Evolutionary conservation across 1,140 invertebrate species (phyloP), one percentile per base, ranked within the genome.

Genomic region (Melanaphis sacchari): DNA sequence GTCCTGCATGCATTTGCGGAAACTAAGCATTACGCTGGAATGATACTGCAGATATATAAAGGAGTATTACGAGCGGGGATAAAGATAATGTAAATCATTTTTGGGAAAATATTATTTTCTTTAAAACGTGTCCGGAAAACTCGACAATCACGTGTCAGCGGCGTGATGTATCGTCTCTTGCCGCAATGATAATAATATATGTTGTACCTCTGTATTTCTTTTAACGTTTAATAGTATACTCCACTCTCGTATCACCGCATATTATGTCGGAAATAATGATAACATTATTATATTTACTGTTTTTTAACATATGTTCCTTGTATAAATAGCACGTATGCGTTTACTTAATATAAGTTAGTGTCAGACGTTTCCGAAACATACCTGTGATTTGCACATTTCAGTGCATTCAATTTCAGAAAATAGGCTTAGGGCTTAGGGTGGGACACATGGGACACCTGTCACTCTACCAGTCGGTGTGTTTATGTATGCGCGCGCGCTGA

Each of bases 101-200:
- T 26, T 40, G 82, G 82, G 41, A 87, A 87, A 87, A 87, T 43
- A 85, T 85, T 87, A 87, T 87, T 46, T 87, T 87, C 40, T 87
- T 43, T 43, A 41, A 87, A 26, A 41, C 31, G 26, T 4, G 31
- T 43, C 84, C 41, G 41, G 84, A 87, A 84, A 41, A 84, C 24
- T 24, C 82, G 22, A 40, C 82, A 26, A 84, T 40, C 22, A 84
- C 38, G 22, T 8, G 82, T 40, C 38, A 1, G 24, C 82, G 22
- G 36, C 38, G 24, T 24, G 3, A 41, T 84, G 41, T 26, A 84
- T 82, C 38, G 22, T 26, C 24, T 22, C 38, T 24, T 40, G 24
- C 26, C 26, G 24, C n/a, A n/a, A 15, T n/a, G 59, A 18, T 76
- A 31, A 76, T 76, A 82, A 15, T 40, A 40, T 84, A 22, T 24